Base-by-base conservation (phyloP, 2,113 vertebrate species). In the Phaetusa simplex region DNA sequence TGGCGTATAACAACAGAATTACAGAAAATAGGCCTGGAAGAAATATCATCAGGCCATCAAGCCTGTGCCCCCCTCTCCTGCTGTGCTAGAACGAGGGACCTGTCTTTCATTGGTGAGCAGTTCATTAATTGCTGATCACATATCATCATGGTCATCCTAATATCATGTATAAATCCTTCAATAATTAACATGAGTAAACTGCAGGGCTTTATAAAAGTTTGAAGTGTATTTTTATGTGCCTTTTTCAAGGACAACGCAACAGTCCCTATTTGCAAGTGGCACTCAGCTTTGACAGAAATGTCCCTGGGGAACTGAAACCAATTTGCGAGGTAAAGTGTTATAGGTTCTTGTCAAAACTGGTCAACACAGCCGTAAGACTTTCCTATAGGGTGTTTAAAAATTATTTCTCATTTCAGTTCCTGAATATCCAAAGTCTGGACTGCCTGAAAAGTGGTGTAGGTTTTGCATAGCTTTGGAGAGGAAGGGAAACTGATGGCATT, bases 171-270 rank as follows among this genome's bases (percentile, higher is more conserved):
- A 74, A 93, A 38, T 62, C 52, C 32, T 81, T 42, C 27, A 61
- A 47, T 88, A 92, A 96, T 95, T 94, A 92, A 50, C 3, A 2
- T 38, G 40, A 76, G 32, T n/a, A 81, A 95, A 74, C 22, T 40
- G 34, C 24, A 83, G 65, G 21, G 18, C 67, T 71, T 88, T 24
- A 45, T 62, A 61, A 27, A 94, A 76, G 20, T 74, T 83, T 91
- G 71, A 85, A 73, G 18, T 80, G 65, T 67, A 55, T 56, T 79
- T 92, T 79, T 50, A 50, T 71, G 43, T 72, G 20, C 4, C 36
- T 88, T 90, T 86, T 87, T 92, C 85, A 95, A 96, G 95, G 82
- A 53, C 73, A 85, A 22, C 6, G 5, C 77, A 95, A 90, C n/a
- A 88, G 32, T 55, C 11, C 10, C 17, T 65, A 61, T 92, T 91